A percentile compares a stretch with the other conserved stretches of the same genome.
Conservation (phyloP, 2,797 vertebrate genomes). For the Enoplosus armatus region DNA sequence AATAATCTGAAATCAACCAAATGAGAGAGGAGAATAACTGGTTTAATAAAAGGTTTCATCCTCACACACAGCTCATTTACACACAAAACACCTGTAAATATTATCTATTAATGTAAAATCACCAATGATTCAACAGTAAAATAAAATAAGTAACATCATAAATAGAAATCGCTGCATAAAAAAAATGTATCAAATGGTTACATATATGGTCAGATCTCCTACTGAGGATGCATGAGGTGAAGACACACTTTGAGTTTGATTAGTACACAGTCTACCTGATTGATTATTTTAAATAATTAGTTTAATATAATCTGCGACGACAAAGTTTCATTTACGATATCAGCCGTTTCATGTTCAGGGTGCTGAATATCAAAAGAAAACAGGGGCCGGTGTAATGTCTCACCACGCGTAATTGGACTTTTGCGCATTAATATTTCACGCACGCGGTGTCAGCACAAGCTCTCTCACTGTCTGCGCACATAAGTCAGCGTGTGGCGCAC, state of each 20-base stretch:
- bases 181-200: background rate
- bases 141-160: background rate
- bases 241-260: background rate
- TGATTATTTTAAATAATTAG: background rate
- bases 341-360: background rate
- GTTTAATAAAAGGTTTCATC: background rate
- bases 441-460: background rate
- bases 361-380: background rate
- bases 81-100: background rate
- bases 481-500: too few species aligned
- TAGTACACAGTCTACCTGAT: background rate
- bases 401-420: background rate
- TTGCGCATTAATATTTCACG: constrained; percentile 3
- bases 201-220: background rate
- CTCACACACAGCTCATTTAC: background rate
- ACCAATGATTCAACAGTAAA: background rate
- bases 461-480: background rate
- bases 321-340: background rate
- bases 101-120: background rate
- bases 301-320: background rate
- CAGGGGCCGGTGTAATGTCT: too few species aligned
- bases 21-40: background rate
- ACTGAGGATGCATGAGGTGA: too few species aligned
- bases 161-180: background rate
- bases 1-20: background rate